phyloP scores from a whole-genome alignment of 2,797 vertebrate species.

The Onychomys torridus region DNA sequence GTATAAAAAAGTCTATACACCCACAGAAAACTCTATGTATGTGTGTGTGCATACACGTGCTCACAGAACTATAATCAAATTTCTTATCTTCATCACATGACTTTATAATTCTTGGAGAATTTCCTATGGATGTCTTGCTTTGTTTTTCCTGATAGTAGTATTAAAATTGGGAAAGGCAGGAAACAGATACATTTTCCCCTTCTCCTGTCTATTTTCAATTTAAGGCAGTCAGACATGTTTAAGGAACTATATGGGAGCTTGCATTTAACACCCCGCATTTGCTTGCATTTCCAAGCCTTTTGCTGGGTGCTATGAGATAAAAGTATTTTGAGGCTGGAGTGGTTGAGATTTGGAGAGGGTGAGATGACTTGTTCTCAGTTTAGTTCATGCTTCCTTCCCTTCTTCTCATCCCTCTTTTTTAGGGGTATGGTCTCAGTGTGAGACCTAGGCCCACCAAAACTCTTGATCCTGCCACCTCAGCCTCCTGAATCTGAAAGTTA shows the following conservation, averaged over 20 bases:
- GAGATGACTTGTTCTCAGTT: conserved; percentile 16
- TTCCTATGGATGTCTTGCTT: conserved; percentile 29
- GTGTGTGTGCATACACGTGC: background rate
- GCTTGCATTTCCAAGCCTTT: conserved; percentile 27
- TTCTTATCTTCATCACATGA: conserved; percentile 17
- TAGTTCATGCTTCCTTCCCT: background rate
- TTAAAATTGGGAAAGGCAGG: conserved; percentile 39
- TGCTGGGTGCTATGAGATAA: conserved; percentile 41
- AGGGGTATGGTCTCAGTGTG: background rate
- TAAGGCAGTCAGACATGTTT: conserved; percentile 9
- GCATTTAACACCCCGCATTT: conserved; percentile 35
- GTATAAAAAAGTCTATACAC: background rate
- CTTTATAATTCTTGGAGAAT: conserved; percentile 44
- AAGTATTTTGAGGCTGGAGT: conserved; percentile 13
- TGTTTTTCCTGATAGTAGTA: conserved; percentile 47
- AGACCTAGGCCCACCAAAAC: background rate
- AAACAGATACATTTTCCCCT: background rate
- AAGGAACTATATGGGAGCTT: conserved; percentile 29
- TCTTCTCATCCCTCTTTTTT: background rate
- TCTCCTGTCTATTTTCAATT: conserved; percentile 40
- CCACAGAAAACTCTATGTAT: background rate
- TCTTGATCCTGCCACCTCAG: background rate
- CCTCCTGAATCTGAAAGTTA: background rate
- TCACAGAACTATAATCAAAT: conserved; percentile 35
- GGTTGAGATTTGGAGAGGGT: conserved; percentile 54